A percentile compares a stretch with the other conserved stretches of the same genome.
These are phyloP conservation scores for Tachystola acroxantha DNA, from an alignment of 2,888 invertebrate species.

Conservation along the genomic window DNA sequence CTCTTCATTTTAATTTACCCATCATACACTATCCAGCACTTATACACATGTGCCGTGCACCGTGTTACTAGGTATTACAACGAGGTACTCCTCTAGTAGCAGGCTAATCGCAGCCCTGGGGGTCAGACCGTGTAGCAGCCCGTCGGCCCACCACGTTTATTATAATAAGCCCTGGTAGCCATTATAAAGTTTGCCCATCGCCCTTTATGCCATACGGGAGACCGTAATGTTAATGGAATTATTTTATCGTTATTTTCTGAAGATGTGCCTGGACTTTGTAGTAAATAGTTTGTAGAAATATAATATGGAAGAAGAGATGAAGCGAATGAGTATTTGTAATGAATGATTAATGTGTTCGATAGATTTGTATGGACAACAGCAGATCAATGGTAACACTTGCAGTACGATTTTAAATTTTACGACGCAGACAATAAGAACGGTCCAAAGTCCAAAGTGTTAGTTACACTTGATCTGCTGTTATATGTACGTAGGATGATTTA, in stretches of 20 bases:
- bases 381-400: no score
- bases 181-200: slow-evolving; percentile 63
- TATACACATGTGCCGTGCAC: slow-evolving; percentile 19
- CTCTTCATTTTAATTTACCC: not conserved
- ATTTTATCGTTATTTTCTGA: not conserved
- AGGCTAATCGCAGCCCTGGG: slow-evolving; percentile 63
- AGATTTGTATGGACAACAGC: no score
- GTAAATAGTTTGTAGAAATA: no score
- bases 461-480: no score
- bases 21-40: slow-evolving; percentile 28
- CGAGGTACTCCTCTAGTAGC: slow-evolving; percentile 51
- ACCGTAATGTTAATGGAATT: not conserved
- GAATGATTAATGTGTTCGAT: no score
- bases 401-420: no score
- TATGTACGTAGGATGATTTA: no score
- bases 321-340: no score
- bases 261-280: not conserved
- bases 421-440: no score
- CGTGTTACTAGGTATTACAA: slow-evolving; percentile 48
- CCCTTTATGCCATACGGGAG: slow-evolving; percentile 33
- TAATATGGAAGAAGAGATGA: no score
- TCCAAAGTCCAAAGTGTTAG: no score
- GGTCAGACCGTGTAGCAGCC: slow-evolving; percentile 69
- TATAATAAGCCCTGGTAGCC: slow-evolving; percentile 62
- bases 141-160: slow-evolving; percentile 66